Evolutionary conservation across 2,797 vertebrate species (phyloP).

Genomic region (Mormyrus proboscirostris): DNA sequence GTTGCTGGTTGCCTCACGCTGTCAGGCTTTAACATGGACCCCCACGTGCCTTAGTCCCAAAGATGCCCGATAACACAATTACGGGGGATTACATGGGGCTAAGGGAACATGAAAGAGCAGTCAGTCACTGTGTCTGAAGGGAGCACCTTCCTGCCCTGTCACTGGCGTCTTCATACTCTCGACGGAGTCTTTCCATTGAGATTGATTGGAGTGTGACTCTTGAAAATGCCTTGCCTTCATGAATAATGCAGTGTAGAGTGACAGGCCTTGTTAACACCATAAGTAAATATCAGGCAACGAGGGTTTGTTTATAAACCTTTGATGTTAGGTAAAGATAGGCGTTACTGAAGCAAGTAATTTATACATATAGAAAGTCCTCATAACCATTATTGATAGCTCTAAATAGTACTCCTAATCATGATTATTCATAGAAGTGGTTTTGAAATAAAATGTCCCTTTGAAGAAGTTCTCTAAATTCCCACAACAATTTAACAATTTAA

Average conservation of each 20-base stretch:
- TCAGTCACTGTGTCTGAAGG: neutral
- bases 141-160: slow-evolving; percentile 28
- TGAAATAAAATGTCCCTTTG: neutral
- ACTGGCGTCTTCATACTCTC: slow-evolving; percentile 45
- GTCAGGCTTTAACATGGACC: neutral
- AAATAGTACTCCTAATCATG: neutral
- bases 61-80: neutral
- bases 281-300: slow-evolving; percentile 43
- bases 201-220: slow-evolving; percentile 47
- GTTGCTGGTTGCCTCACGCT: neutral
- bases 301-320: slow-evolving; percentile 31
- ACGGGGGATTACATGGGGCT: neutral
- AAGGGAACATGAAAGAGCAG: neutral
- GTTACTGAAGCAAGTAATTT: neutral
- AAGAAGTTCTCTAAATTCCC: neutral
- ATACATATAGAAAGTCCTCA: neutral
- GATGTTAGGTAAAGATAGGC: neutral
- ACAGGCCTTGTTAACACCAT: slow-evolving; percentile 45
- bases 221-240: slow-evolving; percentile 44
- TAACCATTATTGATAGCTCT: neutral
- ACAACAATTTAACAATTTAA: neutral
- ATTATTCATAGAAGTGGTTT: neutral
- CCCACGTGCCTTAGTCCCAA: neutral
- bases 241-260: slow-evolving; percentile 28
- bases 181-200: slow-evolving; percentile 40